Base-by-base conservation (phyloP, 1,140 invertebrate species). In the Contarinia nasturtii region DNA sequence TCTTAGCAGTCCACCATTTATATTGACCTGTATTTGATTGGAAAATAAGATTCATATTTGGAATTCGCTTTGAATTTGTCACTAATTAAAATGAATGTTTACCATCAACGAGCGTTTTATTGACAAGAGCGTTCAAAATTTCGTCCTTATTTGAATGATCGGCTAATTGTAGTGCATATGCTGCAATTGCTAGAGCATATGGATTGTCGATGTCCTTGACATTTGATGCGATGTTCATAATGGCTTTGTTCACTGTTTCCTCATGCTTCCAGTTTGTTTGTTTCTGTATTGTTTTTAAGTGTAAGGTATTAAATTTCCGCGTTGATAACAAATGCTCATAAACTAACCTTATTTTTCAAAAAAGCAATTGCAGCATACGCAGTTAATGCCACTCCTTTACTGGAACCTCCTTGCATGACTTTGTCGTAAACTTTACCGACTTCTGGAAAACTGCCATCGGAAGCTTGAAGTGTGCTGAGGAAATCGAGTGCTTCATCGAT, bases 371-470 rank as follows among this genome's bases (percentile, higher is more conserved):
- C 55, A 2, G 79, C 77, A 53, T 78, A 89, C n/a, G 86, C 84
- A 1, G 87, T 89, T 0, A 91, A 59, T 10, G 82, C 74, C 15
- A 82, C 59, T 36, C 82, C 82, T 17, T 55, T 59, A 52, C 33
- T 71, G 48, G 76, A 72, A 47, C 72, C 79, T 48, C 76, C 81
- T 64, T 85, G 80, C 71, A 87, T 77, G 51, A 80, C 76, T 27
- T 72, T 71, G 65, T 86, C 79, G 61, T 73, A 75, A 42, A 83
- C 68, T 57, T 75, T 75, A 37, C 84, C 84, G 15, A 60, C 63
- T 66, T 86, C 82, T 0, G 75, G 75, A 59, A 93, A 94, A 54
- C 81, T 83, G 42, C 94, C 95, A 57, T 87, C 86, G 3, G 68
- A 86, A 8, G 70, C 44, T 68, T 97, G 93, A 52, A 76, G 70